Evolutionary conservation across 2,113 vertebrate species (phyloP).

Genomic region (Chaetodon trifascialis): DNA sequence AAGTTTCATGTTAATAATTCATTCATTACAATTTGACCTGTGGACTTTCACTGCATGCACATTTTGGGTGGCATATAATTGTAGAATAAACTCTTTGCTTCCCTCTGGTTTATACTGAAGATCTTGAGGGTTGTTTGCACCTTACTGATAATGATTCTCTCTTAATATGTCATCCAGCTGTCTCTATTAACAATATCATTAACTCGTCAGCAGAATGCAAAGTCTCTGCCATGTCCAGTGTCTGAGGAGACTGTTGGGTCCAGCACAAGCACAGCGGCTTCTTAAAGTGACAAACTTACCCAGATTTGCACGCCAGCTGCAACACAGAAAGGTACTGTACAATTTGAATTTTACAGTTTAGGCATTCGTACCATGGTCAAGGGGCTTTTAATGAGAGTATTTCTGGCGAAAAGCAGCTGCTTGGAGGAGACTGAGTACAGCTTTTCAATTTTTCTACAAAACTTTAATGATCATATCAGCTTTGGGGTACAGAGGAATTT

Average conservation of each 20-base stretch:
- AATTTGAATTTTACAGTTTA: not conserved
- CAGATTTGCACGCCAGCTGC: constrained; percentile 8
- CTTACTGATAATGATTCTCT: too few species aligned
- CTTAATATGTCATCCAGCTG: not conserved
- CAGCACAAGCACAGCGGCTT: not conserved
- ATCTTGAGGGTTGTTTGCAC: not conserved
- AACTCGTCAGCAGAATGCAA: constrained; percentile 33
- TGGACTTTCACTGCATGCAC: not conserved
- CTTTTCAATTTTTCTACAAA: too few species aligned
- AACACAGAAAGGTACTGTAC: constrained; percentile 54
- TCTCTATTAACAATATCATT: not conserved
- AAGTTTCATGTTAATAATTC: constrained; percentile 11
- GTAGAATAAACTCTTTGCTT: not conserved
- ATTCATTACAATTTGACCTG: constrained; percentile 4
- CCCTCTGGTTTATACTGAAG: not conserved
- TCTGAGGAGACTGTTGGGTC: constrained; percentile 33
- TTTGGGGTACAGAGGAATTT: too few species aligned
- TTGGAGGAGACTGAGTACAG: too few species aligned
- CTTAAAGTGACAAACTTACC: not conserved
- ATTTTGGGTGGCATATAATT: not conserved
- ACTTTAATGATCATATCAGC: too few species aligned
- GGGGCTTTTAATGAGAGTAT: not conserved
- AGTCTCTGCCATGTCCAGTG: not conserved
- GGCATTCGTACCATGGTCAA: not conserved
- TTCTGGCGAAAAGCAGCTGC: not conserved